phyloP scores from a whole-genome alignment of 35 echinoderm and acorn worm species.

The Apostichopus japonicus region DNA sequence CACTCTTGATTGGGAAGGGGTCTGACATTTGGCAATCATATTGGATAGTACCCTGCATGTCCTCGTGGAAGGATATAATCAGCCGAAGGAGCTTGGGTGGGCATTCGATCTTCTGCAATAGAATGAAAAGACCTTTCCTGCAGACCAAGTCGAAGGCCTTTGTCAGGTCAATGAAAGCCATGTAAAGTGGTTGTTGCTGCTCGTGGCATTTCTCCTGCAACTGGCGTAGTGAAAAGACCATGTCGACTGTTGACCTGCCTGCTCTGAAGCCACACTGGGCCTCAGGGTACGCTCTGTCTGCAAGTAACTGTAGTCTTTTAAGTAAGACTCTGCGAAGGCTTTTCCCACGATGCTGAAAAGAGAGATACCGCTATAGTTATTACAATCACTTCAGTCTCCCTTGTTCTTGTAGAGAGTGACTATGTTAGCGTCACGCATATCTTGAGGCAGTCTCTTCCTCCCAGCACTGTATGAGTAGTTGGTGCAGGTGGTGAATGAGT shows the following conservation, averaged over 20 bases:
- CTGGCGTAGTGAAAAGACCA: constrained; percentile 41
- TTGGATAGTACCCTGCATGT: too few species aligned
- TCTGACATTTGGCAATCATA: too few species aligned
- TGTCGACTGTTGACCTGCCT: constrained; percentile 45
- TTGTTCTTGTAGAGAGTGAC: too few species aligned
- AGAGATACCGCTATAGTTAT: constrained; percentile 57
- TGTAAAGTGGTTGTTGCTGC: too few species aligned
- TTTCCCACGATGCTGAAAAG: constrained; percentile 48
- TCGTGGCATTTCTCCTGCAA: constrained; percentile 21
- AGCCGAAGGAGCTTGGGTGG: too few species aligned
- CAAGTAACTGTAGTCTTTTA: constrained; percentile 13
- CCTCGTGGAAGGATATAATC: too few species aligned
- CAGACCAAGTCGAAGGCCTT: too few species aligned
- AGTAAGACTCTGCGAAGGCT: constrained; percentile 39
- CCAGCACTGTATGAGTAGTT: constrained; percentile 52
- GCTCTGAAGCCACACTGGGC: constrained; percentile 45
- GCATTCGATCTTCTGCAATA: too few species aligned
- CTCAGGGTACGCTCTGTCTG: constrained; percentile 22
- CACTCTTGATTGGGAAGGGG: too few species aligned
- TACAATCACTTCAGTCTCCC: constrained; percentile 34
- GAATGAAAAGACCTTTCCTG: too few species aligned
- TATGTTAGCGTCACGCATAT: constrained; percentile 67
- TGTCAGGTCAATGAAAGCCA: too few species aligned
- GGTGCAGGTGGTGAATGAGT: constrained; percentile 5
- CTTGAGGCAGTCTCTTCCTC: constrained; percentile 36